phyloP scores from a whole-genome alignment of 2,888 invertebrate genomes.

The Anagyrus pseudococci region DNA sequence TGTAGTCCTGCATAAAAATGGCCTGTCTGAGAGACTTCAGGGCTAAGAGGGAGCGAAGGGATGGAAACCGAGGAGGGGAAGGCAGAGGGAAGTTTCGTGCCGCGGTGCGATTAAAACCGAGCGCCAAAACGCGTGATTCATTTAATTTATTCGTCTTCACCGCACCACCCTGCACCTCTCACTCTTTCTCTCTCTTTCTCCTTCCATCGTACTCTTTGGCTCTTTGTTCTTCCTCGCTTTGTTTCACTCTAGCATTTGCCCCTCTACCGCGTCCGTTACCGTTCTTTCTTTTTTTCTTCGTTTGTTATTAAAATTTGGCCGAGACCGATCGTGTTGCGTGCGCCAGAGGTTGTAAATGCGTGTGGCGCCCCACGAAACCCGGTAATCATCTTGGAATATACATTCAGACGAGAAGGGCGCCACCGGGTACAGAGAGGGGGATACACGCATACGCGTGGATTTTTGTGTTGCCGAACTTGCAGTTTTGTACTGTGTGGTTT shows the following conservation, averaged over 20 bases:
- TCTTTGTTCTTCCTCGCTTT: neutral
- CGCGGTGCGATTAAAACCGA: constrained; percentile 26
- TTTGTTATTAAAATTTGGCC: constrained; percentile 17
- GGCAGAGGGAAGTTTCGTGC: constrained; percentile 28
- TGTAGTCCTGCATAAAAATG: constrained; percentile 23
- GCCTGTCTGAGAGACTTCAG: constrained; percentile 4
- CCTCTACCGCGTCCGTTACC: too few species aligned
- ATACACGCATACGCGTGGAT: too few species aligned
- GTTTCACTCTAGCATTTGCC: too few species aligned
- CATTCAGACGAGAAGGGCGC: too few species aligned
- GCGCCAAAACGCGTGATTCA: constrained; percentile 36
- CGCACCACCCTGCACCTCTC: neutral
- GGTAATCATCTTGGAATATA: too few species aligned
- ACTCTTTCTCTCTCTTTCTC: neutral
- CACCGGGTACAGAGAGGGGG: too few species aligned
- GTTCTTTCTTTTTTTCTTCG: constrained; percentile 7
- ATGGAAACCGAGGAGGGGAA: neutral
- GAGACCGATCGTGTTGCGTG: neutral
- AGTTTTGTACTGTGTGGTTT: too few species aligned
- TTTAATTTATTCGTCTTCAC: constrained; percentile 29
- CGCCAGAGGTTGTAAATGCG: neutral
- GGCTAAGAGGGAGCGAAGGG: constrained; percentile 4
- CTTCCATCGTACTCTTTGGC: neutral
- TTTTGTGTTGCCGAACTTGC: too few species aligned
- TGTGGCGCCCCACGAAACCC: too few species aligned